Conservation (phyloP, 1,140 invertebrate species). For the Batillaria attramentaria region DNA sequence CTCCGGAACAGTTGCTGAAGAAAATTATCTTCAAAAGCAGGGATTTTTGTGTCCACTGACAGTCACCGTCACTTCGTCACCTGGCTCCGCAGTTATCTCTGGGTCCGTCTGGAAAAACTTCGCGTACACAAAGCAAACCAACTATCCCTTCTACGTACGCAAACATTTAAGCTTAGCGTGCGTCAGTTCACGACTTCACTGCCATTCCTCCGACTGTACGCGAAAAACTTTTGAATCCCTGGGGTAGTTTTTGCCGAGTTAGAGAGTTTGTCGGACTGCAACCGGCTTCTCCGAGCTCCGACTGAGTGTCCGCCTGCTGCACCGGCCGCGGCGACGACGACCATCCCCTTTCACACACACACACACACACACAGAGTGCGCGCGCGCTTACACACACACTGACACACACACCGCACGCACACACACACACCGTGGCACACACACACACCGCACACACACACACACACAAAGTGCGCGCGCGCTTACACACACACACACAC, state of each 20-base stretch:
- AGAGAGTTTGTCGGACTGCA: background rate
- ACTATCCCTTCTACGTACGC: no score
- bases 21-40: background rate
- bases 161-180: no score
- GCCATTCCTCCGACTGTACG: no score
- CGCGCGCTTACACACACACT: background rate
- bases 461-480: background rate
- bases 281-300: background rate
- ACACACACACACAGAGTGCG: background rate
- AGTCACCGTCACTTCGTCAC: background rate
- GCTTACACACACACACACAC: background rate
- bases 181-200: no score
- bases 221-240: no score
- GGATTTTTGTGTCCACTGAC: background rate
- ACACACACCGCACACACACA: background rate
- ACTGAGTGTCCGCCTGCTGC: conserved; percentile 1
- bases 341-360: background rate
- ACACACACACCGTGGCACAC: no score
- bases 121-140: no score
- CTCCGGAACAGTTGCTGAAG: background rate
- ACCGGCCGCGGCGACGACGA: background rate
- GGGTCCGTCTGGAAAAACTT: no score
- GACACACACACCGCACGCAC: background rate
- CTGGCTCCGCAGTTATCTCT: background rate
- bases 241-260: background rate